Evolutionary conservation across 2,797 vertebrate species (phyloP).

Genomic region (Tokudaia muenninki): DNA sequence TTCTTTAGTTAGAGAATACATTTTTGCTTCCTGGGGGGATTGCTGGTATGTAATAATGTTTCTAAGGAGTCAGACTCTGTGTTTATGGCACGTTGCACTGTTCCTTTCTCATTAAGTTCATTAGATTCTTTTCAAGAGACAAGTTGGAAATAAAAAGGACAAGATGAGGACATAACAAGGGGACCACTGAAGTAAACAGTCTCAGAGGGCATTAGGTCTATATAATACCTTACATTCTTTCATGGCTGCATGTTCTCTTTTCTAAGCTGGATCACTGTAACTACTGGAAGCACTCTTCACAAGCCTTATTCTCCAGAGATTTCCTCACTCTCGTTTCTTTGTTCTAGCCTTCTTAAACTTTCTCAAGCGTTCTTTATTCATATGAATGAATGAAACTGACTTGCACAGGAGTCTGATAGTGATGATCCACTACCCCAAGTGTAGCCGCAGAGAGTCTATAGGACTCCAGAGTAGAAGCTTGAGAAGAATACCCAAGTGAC

Average conservation of each 20-base stretch:
- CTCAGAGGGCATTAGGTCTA: background rate
- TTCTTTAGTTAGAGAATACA: background rate
- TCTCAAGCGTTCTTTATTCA: background rate
- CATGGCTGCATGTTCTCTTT: background rate
- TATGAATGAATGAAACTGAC: no score
- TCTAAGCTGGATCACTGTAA: conserved; percentile 29
- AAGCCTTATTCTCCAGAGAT: background rate
- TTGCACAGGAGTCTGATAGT: background rate
- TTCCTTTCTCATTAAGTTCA: background rate
- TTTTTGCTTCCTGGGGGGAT: background rate
- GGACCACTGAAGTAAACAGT: background rate
- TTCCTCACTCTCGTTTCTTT: conserved; percentile 5
- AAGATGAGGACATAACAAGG: background rate
- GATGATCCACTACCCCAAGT: background rate
- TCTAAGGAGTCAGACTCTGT: background rate
- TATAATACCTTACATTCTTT: background rate
- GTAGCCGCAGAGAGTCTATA: background rate
- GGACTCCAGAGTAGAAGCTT: background rate
- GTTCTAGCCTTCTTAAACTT: background rate
- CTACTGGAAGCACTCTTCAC: background rate
- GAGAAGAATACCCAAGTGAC: background rate
- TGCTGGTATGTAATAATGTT: background rate
- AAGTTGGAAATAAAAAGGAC: background rate
- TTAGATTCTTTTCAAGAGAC: background rate
- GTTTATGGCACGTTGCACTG: background rate